phyloP scores from a whole-genome alignment of 1,140 invertebrate genomes.

The Lutraria rhynchaena region DNA sequence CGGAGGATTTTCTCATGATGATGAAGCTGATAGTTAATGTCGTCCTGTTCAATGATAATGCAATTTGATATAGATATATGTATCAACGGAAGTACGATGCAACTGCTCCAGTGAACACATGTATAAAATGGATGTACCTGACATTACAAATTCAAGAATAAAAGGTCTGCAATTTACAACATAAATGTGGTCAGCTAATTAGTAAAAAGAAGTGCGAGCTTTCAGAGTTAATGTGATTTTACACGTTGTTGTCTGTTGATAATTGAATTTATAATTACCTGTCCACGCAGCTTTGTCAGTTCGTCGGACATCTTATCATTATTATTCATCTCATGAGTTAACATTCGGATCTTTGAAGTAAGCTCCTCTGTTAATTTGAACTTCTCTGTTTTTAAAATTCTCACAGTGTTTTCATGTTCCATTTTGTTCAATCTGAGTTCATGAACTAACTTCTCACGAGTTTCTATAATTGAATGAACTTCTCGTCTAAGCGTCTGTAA shows the following conservation, averaged over 20 bases:
- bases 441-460: conserved; percentile 72
- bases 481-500: conserved; percentile 68
- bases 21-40: conserved; percentile 85
- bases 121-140: too few relatives aligned
- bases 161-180: too few relatives aligned
- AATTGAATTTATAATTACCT: conserved; percentile 71
- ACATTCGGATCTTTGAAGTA: conserved; percentile 67
- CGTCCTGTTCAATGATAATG: conserved; percentile 64
- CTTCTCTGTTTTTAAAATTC: conserved; percentile 66
- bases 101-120: too few relatives aligned
- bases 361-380: conserved; percentile 70
- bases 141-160: too few relatives aligned
- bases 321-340: conserved; percentile 70
- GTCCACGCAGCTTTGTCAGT: conserved; percentile 64
- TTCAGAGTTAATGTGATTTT: too few relatives aligned
- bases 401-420: conserved; percentile 66
- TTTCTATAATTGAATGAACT: conserved; percentile 66
- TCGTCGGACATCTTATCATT: conserved; percentile 70
- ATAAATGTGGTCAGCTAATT: too few relatives aligned
- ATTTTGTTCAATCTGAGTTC: conserved; percentile 64
- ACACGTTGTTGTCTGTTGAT: too few relatives aligned
- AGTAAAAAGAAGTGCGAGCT: too few relatives aligned
- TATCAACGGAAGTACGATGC: too few relatives aligned
- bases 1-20: conserved; percentile 91
- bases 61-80: neutral